Percentiles rank a stretch among this genome's conserved stretches.
Evolutionary conservation across 2,888 invertebrate species (phyloP).

Genomic region (Lithodes maja): DNA sequence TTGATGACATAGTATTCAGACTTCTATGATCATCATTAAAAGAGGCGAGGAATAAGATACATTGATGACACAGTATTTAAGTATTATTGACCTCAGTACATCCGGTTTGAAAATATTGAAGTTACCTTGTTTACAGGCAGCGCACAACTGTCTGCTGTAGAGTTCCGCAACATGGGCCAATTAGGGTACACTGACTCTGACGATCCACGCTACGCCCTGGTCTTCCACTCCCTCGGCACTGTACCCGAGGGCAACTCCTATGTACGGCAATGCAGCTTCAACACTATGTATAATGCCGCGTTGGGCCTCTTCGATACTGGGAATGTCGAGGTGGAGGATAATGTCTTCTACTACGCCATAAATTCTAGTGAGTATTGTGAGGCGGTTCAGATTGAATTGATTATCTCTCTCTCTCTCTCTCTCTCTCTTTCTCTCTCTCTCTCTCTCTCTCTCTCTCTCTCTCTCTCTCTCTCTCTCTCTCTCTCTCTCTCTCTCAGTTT

Average conservation of each 20-base stretch:
- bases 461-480: not conserved
- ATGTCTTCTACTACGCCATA: conserved; percentile 56
- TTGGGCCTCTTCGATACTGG: conserved; percentile 57
- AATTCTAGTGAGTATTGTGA: conserved; percentile 45
- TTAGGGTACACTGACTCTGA: conserved; percentile 45
- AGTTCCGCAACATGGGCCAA: conserved; percentile 63
- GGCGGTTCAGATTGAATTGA: no score
- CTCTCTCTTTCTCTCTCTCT: not conserved
- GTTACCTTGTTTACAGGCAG: conserved; percentile 23
- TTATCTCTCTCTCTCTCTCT: not conserved
- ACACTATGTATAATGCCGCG: conserved; percentile 56
- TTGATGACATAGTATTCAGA: no score
- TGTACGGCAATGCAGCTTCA: conserved; percentile 64
- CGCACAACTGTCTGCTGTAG: conserved; percentile 50
- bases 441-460: not conserved
- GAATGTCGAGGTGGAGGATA: conserved; percentile 46
- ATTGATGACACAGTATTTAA: no score
- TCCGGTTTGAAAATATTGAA: no score
- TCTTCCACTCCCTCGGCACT: conserved; percentile 34
- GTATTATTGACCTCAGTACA: no score
- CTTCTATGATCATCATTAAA: no score
- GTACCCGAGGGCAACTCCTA: conserved; percentile 37
- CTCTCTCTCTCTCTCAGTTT: not conserved
- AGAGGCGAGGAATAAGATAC: no score
- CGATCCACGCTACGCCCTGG: conserved; percentile 63